Evolutionary conservation across 2,797 vertebrate genomes (phyloP).

Genomic region (Borostomias antarcticus): DNA sequence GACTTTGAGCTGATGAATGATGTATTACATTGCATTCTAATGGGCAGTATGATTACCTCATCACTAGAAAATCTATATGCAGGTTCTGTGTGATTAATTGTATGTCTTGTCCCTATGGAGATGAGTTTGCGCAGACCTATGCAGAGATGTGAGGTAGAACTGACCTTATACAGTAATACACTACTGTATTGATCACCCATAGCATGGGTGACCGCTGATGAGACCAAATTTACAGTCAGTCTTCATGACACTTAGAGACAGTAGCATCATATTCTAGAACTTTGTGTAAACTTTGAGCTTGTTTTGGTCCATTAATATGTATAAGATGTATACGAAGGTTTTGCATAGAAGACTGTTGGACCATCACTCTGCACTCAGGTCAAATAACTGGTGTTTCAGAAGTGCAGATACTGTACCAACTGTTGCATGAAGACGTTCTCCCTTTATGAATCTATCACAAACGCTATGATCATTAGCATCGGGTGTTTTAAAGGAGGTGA

Average conservation of each 20-base stretch:
- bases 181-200: conserved; percentile 29
- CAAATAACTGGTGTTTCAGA: background rate
- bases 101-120: conserved; percentile 29
- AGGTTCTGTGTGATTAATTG: conserved; percentile 22
- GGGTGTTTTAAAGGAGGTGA: conserved; percentile 27
- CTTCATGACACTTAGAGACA: conserved; percentile 6
- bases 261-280: conserved; percentile 1
- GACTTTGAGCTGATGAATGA: conserved; percentile 22
- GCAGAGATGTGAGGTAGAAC: conserved; percentile 35
- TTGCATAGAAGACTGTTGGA: conserved; percentile 40
- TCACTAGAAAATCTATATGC: conserved; percentile 49
- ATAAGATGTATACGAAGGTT: background rate
- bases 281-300: background rate
- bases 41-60: conserved; percentile 45
- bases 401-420: background rate
- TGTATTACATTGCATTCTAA: conserved; percentile 56
- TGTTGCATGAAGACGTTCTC: background rate
- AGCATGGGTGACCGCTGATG: background rate
- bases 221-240: conserved; percentile 20
- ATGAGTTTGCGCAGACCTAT: conserved; percentile 40
- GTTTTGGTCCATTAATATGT: background rate
- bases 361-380: conserved; percentile 29
- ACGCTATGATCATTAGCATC: conserved; percentile 22
- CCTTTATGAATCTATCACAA: conserved; percentile 10
- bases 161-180: conserved; percentile 29